Percentiles rank a stretch among this genome's conserved stretches.
phyloP scores from a whole-genome alignment of 2,797 vertebrate genomes.

The Hemitrygon akajei region DNA sequence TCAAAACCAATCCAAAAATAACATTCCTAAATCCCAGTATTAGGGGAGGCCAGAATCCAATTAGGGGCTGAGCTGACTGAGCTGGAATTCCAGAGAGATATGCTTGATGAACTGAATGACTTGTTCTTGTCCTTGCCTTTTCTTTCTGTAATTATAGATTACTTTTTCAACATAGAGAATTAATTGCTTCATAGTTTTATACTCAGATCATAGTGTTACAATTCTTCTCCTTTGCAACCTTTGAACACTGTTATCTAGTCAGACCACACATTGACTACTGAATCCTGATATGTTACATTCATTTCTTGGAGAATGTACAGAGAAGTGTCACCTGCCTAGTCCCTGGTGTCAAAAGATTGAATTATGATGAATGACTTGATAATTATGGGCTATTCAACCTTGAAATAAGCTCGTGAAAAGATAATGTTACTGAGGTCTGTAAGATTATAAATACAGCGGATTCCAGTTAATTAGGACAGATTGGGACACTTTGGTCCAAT shows the following conservation, averaged over 20 bases:
- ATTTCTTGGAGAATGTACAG: not conserved
- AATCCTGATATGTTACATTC: not conserved
- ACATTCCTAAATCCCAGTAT: not conserved
- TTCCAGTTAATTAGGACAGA: too few species aligned
- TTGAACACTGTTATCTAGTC: slow-evolving; percentile 3
- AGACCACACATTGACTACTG: not conserved
- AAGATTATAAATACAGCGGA: not conserved
- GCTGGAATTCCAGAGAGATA: not conserved
- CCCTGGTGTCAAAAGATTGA: not conserved
- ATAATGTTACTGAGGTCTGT: not conserved
- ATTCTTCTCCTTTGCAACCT: not conserved
- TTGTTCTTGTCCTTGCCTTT: not conserved
- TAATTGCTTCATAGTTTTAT: slow-evolving; percentile 1
- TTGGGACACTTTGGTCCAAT: too few species aligned
- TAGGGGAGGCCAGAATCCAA: not conserved
- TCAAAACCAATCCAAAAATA: not conserved
- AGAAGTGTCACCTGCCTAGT: not conserved
- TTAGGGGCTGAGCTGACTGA: not conserved
- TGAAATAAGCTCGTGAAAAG: not conserved
- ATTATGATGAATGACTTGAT: not conserved
- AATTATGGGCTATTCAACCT: slow-evolving; percentile 19
- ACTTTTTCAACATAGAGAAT: not conserved
- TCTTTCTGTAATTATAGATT: not conserved
- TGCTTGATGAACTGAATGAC: not conserved
- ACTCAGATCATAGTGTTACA: not conserved